Conservation (phyloP, 2,797 vertebrate genomes). For the Acanthiza pusilla region DNA sequence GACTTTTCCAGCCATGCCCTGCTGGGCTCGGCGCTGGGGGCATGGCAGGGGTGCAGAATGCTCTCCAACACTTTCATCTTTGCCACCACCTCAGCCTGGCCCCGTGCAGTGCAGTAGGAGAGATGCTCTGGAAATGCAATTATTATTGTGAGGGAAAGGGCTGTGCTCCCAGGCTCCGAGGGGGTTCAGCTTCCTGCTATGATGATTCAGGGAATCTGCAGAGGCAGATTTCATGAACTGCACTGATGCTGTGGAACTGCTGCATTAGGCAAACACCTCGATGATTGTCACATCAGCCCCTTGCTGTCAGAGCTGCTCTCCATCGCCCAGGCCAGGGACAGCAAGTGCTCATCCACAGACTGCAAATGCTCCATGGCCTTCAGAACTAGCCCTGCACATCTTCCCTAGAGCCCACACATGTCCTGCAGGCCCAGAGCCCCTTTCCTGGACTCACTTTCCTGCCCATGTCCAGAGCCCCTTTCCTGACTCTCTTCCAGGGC, state of each 20-base stretch:
- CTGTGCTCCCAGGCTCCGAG: background rate
- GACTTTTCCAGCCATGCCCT: background rate
- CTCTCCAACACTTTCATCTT: background rate
- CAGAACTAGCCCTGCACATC: background rate
- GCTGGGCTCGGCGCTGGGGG: background rate
- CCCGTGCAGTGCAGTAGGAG: rapidly evolving
- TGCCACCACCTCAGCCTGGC: rapidly evolving
- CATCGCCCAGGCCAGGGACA: background rate
- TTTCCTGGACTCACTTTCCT: background rate
- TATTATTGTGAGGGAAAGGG: background rate
- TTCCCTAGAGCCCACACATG: background rate
- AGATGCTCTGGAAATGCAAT: background rate
- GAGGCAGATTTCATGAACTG: background rate
- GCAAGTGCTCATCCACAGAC: background rate
- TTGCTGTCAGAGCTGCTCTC: background rate
- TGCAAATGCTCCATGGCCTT: background rate
- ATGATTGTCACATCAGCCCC: background rate
- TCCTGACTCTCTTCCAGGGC: background rate
- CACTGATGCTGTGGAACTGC: background rate
- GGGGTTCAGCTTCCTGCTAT: background rate
- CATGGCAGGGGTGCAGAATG: rapidly evolving
- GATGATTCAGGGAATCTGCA: background rate
- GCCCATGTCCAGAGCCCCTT: background rate
- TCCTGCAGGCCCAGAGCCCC: background rate
- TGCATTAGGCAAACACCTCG: conserved; percentile 5